Percentiles rank a stretch among this genome's conserved stretches.
These are phyloP conservation scores for Dendrolimus pini DNA, from an alignment of 2,888 invertebrate genomes.

Conservation along the genomic window DNA sequence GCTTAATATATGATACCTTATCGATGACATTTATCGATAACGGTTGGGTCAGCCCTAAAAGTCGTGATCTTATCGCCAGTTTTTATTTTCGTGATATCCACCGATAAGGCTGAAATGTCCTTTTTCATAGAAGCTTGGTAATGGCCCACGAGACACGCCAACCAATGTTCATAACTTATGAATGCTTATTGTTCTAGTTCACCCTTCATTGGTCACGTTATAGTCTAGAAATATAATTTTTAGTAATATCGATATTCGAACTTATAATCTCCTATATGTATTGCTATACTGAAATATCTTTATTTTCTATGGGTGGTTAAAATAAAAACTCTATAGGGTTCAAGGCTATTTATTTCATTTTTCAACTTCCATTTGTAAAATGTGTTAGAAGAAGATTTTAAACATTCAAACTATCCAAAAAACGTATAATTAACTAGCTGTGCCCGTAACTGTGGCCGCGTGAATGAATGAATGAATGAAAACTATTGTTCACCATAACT, in stretches of 20 bases:
- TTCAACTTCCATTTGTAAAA: too few relatives aligned
- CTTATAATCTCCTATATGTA: not conserved
- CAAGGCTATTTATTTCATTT: too few relatives aligned
- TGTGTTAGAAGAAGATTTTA: too few relatives aligned
- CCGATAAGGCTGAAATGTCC: conserved; percentile 72
- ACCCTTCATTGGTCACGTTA: conserved; percentile 52
- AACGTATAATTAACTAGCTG: too few relatives aligned
- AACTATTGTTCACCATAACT: too few relatives aligned
- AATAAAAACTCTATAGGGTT: too few relatives aligned
- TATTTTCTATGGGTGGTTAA: too few relatives aligned
- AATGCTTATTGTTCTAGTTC: conserved; percentile 65
- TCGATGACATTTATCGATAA: conserved; percentile 18
- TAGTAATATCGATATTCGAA: not conserved
- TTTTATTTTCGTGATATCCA: conserved; percentile 75
- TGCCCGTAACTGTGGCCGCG: too few relatives aligned
- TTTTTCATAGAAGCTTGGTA: conserved; percentile 74
- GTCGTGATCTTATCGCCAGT: conserved; percentile 63
- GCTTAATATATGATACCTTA: not conserved
- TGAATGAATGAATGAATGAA: too few relatives aligned
- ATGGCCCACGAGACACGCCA: conserved; percentile 69
- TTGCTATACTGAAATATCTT: too few relatives aligned
- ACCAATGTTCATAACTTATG: conserved; percentile 65
- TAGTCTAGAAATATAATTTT: not conserved
- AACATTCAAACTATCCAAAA: too few relatives aligned
- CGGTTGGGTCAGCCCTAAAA: conserved; percentile 22